These are phyloP conservation scores for Yponomeuta evonymella DNA, from an alignment of 2,888 invertebrate genomes.

Conservation along the genomic window DNA sequence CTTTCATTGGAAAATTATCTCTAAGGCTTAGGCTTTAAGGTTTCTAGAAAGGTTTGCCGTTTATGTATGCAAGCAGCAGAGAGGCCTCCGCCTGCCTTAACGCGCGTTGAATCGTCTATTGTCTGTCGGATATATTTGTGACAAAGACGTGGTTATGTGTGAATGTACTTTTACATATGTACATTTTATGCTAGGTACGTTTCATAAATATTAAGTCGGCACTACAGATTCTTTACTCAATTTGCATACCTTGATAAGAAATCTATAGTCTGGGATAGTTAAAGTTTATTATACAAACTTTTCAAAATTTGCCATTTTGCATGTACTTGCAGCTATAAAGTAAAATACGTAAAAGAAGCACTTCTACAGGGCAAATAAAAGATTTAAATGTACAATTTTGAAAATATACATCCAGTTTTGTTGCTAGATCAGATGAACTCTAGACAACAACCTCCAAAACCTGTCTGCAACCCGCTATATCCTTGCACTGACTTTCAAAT, in stretches of 20 bases:
- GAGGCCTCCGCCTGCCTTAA: conserved; percentile 32
- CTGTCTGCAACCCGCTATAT: not conserved
- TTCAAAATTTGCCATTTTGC: not conserved
- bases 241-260: not conserved
- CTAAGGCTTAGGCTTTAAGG: conserved; percentile 9
- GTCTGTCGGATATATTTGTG: conserved; percentile 21
- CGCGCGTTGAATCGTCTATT: conserved; percentile 52
- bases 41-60: not conserved
- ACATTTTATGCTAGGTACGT: not conserved
- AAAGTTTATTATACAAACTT: not conserved
- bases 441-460: not conserved
- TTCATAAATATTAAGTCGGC: not conserved
- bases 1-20: conserved; percentile 6
- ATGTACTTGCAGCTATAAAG: not conserved
- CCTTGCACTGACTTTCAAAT: conserved; percentile 1
- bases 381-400: not conserved
- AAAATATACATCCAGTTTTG: not conserved
- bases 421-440: no score
- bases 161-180: not conserved
- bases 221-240: not conserved
- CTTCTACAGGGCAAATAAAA: not conserved
- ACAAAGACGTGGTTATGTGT: conserved; percentile 10
- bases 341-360: not conserved
- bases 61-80: conserved; percentile 18
- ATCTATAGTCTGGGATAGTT: not conserved